phyloP scores from a whole-genome alignment of 2,797 vertebrate species.

The Hypotaenidia philippensis region DNA sequence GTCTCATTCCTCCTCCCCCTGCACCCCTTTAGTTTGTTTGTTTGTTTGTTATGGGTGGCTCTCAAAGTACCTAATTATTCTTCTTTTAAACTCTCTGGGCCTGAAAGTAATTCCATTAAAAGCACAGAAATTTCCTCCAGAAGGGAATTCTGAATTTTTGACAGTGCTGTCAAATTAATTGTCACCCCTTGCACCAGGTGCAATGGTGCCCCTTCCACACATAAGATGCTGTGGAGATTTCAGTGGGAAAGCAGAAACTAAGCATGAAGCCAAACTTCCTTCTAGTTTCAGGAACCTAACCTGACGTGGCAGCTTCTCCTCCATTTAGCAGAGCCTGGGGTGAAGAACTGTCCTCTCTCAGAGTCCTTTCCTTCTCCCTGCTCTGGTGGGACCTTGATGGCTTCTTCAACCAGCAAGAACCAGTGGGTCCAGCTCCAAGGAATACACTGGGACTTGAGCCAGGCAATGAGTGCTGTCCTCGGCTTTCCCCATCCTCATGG shows the following conservation, averaged over 20 bases:
- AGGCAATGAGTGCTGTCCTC: neutral
- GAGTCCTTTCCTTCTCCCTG: neutral
- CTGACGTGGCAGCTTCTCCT: neutral
- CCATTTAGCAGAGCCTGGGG: neutral
- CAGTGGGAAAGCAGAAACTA: neutral
- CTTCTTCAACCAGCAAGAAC: neutral
- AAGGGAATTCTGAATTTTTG: neutral
- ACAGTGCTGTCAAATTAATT: neutral
- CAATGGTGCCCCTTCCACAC: neutral
- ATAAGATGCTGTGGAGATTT: neutral
- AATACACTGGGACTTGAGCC: neutral
- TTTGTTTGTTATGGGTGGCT: neutral
- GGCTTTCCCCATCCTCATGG: neutral
- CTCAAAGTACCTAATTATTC: neutral
- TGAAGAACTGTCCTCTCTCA: neutral
- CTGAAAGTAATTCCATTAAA: neutral
- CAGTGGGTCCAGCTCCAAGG: neutral
- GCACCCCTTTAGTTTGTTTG: neutral
- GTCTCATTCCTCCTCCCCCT: neutral
- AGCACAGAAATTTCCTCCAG: neutral
- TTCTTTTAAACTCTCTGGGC: neutral
- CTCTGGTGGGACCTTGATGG: fast-evolving
- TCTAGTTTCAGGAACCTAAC: neutral
- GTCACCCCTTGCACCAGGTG: neutral
- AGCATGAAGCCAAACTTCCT: neutral